These are phyloP conservation scores for Actias luna DNA, from an alignment of 2,888 invertebrate species.

Conservation along the genomic window DNA sequence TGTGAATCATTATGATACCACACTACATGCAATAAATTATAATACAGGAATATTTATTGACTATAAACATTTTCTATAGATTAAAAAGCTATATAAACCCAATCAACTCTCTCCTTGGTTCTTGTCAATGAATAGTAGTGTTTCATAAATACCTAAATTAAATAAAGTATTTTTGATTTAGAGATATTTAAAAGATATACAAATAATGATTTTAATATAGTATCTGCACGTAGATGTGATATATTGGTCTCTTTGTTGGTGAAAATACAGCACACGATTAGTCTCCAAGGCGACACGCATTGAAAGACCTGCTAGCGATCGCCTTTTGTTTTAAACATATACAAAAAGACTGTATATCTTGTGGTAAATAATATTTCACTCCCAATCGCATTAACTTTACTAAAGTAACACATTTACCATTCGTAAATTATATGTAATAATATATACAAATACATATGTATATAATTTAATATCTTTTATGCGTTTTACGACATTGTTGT, in stretches of 20 bases:
- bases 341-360: not conserved
- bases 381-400: not conserved
- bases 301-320: not conserved
- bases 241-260: slow-evolving; percentile 61
- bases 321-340: not conserved
- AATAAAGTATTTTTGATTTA: not conserved
- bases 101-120: too few relatives aligned
- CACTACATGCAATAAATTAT: too few relatives aligned
- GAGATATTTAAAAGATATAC: not conserved
- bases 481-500: not conserved
- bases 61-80: too few relatives aligned
- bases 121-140: too few relatives aligned
- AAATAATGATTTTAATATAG: not conserved
- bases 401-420: not conserved
- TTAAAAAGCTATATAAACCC: too few relatives aligned
- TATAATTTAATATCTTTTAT: not conserved
- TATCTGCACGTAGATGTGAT: slow-evolving; percentile 35
- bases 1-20: too few relatives aligned
- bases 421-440: not conserved
- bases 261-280: slow-evolving; percentile 44
- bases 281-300: slow-evolving; percentile 25
- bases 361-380: not conserved
- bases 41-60: too few relatives aligned
- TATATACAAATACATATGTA: too few relatives aligned
- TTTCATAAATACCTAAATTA: too few relatives aligned